Conservation (phyloP, 2,888 invertebrate species). For the Eledone cirrhosa region DNA sequence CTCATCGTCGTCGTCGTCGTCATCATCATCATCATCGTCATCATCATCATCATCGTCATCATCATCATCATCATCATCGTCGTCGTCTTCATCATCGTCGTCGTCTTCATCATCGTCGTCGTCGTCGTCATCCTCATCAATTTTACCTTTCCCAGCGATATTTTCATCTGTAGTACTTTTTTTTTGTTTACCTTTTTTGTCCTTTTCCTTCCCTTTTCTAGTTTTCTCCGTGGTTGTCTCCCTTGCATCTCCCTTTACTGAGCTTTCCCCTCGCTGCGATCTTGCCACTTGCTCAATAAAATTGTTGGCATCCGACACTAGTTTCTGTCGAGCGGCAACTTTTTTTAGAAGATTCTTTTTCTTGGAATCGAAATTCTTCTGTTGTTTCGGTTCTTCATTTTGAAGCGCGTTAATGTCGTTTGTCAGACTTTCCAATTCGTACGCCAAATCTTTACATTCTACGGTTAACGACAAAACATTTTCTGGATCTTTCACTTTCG, state of each 20-base stretch:
- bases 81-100: neutral
- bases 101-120: neutral
- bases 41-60: neutral
- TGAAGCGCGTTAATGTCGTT: neutral
- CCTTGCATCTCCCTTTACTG: neutral
- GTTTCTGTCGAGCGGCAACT: neutral
- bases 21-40: neutral
- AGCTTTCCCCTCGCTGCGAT: neutral
- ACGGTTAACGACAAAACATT: neutral
- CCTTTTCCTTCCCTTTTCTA: neutral
- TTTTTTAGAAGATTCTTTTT: neutral
- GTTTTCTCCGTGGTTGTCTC: neutral
- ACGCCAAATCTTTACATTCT: neutral
- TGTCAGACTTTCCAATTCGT: neutral
- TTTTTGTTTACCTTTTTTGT: neutral
- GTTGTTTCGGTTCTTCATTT: neutral
- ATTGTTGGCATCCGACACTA: neutral
- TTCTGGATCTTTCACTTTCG: neutral
- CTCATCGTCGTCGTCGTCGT: neutral
- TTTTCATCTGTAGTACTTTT: neutral
- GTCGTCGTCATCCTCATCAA: neutral
- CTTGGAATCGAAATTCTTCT: constrained; percentile 1
- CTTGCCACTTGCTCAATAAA: too few species aligned
- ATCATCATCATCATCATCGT: neutral
- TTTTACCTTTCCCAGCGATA: neutral